Base-by-base conservation (phyloP, 2,888 invertebrate genomes). In the Thera obeliscata region DNA sequence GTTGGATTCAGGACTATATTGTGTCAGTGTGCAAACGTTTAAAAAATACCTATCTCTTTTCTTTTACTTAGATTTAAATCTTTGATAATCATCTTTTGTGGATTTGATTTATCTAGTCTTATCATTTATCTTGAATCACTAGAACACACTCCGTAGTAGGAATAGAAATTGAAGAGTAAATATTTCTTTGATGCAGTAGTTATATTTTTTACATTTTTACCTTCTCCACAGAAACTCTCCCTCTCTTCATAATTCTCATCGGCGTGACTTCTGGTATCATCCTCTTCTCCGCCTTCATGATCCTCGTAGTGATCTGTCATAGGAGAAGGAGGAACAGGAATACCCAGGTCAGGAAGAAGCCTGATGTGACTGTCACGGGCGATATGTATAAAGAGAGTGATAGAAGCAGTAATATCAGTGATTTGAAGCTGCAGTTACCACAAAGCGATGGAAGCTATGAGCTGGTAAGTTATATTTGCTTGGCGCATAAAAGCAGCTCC, bases 391-490 rank as follows among this genome's bases (percentile, higher is more conserved):
- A 96, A 75, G 96, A 97, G 84, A 98, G 98, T 68, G 98, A 98
- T 85, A 95, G 97, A 71, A 98, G 98, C 80, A 98, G 98, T 46
- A 98, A 98, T 87, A 98, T 98, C 77, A 98, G 98, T 75, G 98
- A 98, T 88, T 93, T 98, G 84, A 98, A 98, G 89, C 94, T 97
- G 73, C 98, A 98, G 86, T 94, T 98, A 71, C 95, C 98, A 50
- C 97, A 98, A 12, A 96, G 96, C 65, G 96, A 96, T 66, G 96
- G 96, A 41, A 96, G 96, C 75, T 97, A 96, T 86, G 97, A 97
- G 80, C 94, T 95, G 94, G 96, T 95, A 77, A 94, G 94, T 54
- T 33, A 38, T 38, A 46, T 9, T 22, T 22, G 22, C 22, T 22
- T 22, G 22, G 22, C 22, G 22, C 22, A 22, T 22, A 22, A 22